Evolutionary conservation across 2,797 vertebrate species (phyloP).

Genomic region (Lycodopsis pacificus): DNA sequence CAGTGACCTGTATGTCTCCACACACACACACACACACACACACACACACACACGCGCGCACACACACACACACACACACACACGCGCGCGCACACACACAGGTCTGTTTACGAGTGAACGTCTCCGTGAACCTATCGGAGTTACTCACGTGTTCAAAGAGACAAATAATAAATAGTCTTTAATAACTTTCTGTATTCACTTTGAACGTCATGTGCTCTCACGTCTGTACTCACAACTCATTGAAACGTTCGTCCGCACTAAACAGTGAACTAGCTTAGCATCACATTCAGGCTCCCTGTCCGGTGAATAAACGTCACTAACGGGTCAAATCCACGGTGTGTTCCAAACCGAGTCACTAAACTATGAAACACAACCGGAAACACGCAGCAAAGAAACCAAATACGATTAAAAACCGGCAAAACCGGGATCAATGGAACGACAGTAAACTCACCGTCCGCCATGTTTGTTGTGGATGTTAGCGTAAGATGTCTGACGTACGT

Average conservation of each 20-base stretch:
- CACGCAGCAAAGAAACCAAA: accelerated
- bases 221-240: no score
- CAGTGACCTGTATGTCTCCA: no score
- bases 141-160: no score
- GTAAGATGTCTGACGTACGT: slow-evolving; percentile 27
- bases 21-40: no score
- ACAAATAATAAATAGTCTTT: no score
- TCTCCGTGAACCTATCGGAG: no score
- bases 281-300: neutral
- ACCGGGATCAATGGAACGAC: slow-evolving; percentile 13
- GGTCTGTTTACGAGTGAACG: no score
- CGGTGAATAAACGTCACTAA: accelerated
- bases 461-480: slow-evolving; percentile 83
- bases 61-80: no score
- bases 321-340: accelerated
- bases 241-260: no score
- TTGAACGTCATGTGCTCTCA: no score
- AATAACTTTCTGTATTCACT: no score
- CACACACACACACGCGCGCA: accelerated
- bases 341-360: accelerated
- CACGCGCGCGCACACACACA: no score
- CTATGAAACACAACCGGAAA: accelerated
- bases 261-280: slow-evolving; percentile 55
- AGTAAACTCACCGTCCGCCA: slow-evolving; percentile 86
- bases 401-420: accelerated